Conservation (phyloP, 2,797 vertebrate species). For the Neoniphon sammara region DNA sequence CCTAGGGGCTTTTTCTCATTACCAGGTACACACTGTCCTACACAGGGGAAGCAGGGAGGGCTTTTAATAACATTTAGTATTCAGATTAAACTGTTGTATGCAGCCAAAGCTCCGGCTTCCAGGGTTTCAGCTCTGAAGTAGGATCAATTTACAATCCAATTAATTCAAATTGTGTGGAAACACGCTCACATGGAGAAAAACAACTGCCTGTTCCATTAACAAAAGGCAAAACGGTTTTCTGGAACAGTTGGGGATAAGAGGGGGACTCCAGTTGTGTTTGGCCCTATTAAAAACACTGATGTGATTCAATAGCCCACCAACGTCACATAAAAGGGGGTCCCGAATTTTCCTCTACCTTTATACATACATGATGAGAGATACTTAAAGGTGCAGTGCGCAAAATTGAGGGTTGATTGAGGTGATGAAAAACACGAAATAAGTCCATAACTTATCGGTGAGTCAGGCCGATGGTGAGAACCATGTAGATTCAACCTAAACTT, state of each 20-base stretch:
- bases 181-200: slow-evolving; percentile 57
- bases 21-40: slow-evolving; percentile 74
- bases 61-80: slow-evolving; percentile 80
- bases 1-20: slow-evolving; percentile 74
- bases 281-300: background rate
- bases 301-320: background rate
- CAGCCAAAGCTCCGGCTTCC: slow-evolving; percentile 54
- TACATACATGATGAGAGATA: too few species aligned
- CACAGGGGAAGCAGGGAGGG: slow-evolving; percentile 48
- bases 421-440: too few species aligned
- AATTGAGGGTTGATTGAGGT: too few species aligned
- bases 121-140: slow-evolving; percentile 57
- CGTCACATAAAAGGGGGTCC: background rate
- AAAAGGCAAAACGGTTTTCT: slow-evolving; percentile 43
- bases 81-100: slow-evolving; percentile 71
- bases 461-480: too few species aligned
- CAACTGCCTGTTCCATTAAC: slow-evolving; percentile 49
- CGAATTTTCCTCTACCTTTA: too few species aligned
- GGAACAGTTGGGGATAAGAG: background rate
- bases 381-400: too few species aligned
- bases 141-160: slow-evolving; percentile 75
- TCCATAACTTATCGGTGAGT: too few species aligned
- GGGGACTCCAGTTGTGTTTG: slow-evolving; percentile 17
- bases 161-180: slow-evolving; percentile 69
- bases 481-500: too few species aligned